A percentile compares a stretch with the other conserved stretches of the same genome.
Evolutionary conservation across 2,888 invertebrate genomes (phyloP).

Genomic region (Laothoe populi): DNA sequence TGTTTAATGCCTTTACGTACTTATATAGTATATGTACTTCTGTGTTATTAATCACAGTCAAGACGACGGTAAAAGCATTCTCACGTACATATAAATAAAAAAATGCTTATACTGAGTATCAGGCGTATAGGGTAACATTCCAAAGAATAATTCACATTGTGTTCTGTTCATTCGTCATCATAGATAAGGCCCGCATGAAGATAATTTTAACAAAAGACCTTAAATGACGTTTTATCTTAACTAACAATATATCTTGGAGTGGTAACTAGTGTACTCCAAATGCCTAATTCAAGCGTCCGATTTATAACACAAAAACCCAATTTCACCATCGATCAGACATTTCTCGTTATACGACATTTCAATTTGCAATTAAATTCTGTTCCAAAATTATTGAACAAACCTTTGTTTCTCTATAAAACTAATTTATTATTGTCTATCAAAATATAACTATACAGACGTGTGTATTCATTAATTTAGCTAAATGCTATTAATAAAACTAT

Average conservation of each 20-base stretch:
- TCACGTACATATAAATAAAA: neutral
- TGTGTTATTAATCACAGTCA: conserved; percentile 7
- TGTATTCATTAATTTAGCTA: neutral
- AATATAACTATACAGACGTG: neutral
- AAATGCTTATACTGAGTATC: neutral
- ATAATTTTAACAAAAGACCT: conserved; percentile 33
- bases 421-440: neutral
- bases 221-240: conserved; percentile 36
- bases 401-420: neutral
- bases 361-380: neutral
- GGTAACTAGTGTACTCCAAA: neutral
- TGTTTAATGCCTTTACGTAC: neutral
- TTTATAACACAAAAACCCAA: neutral
- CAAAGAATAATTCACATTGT: conserved; percentile 14
- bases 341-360: neutral
- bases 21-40: neutral
- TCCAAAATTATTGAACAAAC: neutral
- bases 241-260: conserved; percentile 33
- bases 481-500: neutral
- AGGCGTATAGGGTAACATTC: neutral
- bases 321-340: neutral
- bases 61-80: neutral
- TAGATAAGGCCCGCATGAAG: conserved; percentile 21
- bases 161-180: conserved; percentile 6
- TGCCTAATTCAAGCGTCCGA: neutral